Percentiles rank a stretch among this genome's conserved stretches.
Evolutionary conservation across 2,797 vertebrate genomes (phyloP).

Genomic region (Aeoliscus strigatus): DNA sequence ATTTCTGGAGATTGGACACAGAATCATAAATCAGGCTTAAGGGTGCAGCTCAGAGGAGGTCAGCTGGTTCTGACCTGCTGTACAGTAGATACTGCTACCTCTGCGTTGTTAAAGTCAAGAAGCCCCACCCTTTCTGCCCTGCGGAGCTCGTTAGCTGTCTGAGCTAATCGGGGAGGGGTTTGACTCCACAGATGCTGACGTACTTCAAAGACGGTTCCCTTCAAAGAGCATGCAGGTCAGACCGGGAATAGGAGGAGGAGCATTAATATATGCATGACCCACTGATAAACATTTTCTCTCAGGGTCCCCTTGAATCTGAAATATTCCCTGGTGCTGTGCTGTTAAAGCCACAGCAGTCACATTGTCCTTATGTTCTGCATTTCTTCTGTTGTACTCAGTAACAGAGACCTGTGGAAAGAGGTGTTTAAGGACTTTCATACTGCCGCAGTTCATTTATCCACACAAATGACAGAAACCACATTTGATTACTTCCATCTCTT

Average conservation of each 20-base stretch:
- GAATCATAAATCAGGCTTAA: too few species aligned
- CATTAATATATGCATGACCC: constrained; percentile 30
- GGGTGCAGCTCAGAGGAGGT: constrained; percentile 17
- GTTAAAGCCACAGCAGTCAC: too few species aligned
- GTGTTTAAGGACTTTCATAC: too few species aligned
- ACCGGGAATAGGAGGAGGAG: constrained; percentile 28
- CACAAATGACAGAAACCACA: too few species aligned
- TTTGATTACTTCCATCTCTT: too few species aligned
- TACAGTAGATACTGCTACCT: constrained; percentile 27
- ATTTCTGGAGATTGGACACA: too few species aligned
- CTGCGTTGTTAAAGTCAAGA: constrained; percentile 29
- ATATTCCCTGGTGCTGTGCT: too few species aligned
- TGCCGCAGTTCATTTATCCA: too few species aligned
- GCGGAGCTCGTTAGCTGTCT: constrained; percentile 44
- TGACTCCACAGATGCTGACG: constrained; percentile 55
- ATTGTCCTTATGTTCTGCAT: too few species aligned
- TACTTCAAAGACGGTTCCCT: constrained; percentile 58
- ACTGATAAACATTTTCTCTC: constrained; percentile 11
- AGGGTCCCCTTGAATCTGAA: too few species aligned
- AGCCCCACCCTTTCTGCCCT: constrained; percentile 19
- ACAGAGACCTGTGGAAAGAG: too few species aligned
- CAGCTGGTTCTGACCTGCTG: constrained; percentile 9
- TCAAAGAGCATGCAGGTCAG: constrained; percentile 45
- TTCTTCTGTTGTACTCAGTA: too few species aligned
- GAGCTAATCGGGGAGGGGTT: constrained; percentile 33